Conservation (phyloP, 2,888 invertebrate genomes). For the Leptinotarsa rubiginosa region DNA sequence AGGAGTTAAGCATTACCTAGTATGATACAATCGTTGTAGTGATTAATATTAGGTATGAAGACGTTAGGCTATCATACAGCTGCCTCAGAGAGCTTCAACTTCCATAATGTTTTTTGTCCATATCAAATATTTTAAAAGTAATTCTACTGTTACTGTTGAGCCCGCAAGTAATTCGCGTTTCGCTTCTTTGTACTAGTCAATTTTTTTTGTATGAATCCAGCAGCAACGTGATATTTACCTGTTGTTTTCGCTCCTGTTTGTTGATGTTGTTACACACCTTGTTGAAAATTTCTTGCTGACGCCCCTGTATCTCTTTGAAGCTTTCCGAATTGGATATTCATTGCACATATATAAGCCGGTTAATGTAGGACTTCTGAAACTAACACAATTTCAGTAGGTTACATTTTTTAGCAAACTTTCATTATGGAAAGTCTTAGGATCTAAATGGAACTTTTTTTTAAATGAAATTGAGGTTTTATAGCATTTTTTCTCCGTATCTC, state of each 20-base stretch:
- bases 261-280: background rate
- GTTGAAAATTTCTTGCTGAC: background rate
- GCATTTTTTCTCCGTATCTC: too few species aligned
- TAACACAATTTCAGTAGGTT: too few species aligned
- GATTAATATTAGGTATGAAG: conserved; percentile 37
- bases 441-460: too few species aligned
- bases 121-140: conserved; percentile 19
- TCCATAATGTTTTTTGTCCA: conserved; percentile 40
- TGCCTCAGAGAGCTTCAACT: conserved; percentile 44
- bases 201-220: conserved; percentile 28
- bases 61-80: conserved; percentile 41
- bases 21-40: conserved; percentile 40
- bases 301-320: too few species aligned
- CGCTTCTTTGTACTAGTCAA: conserved; percentile 36
- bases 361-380: too few species aligned
- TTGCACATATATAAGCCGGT: too few species aligned
- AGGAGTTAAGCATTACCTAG: conserved; percentile 43
- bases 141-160: conserved; percentile 30
- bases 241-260: conserved; percentile 7
- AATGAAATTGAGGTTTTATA: too few species aligned
- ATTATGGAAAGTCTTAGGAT: too few species aligned
- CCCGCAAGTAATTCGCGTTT: conserved; percentile 35
- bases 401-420: too few species aligned
- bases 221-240: conserved; percentile 17
- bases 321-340: too few species aligned